Percentiles rank a stretch among this genome's conserved stretches.
phyloP scores from a whole-genome alignment of 2,797 vertebrate species.

The Sparidentex hasta region DNA sequence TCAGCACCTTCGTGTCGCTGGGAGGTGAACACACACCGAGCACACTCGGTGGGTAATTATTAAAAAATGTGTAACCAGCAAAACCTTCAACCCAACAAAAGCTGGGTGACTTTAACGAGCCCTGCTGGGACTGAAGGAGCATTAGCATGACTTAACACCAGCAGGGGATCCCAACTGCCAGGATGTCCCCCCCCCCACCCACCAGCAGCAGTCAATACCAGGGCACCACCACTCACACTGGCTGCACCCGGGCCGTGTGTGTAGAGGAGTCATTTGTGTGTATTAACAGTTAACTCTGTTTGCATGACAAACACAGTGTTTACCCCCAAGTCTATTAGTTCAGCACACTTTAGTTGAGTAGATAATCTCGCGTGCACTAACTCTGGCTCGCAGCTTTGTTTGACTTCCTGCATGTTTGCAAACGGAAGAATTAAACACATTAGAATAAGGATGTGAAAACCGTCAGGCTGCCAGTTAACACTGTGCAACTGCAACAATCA shows the following conservation, averaged over 20 bases:
- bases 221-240: not conserved
- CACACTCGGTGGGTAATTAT: slow-evolving; percentile 21
- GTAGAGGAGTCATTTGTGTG: slow-evolving; percentile 7
- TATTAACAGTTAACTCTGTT: slow-evolving; percentile 42
- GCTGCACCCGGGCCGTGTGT: slow-evolving; percentile 11
- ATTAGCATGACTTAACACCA: slow-evolving; percentile 55
- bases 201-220: slow-evolving; percentile 19
- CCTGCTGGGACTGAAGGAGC: slow-evolving; percentile 24
- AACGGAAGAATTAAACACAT: not conserved
- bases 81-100: slow-evolving; percentile 32
- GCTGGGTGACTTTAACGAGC: slow-evolving; percentile 17
- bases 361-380: slow-evolving; percentile 23
- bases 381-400: slow-evolving; percentile 1
- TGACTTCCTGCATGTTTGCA: slow-evolving; percentile 20
- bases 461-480: not conserved
- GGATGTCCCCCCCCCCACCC: slow-evolving; percentile 10
- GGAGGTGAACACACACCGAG: slow-evolving; percentile 17
- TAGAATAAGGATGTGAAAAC: not conserved
- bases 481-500: slow-evolving; percentile 1
- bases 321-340: slow-evolving; percentile 30
- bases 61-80: slow-evolving; percentile 12
- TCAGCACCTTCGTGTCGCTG: slow-evolving; percentile 8
- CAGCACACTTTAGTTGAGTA: slow-evolving; percentile 29
- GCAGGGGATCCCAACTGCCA: slow-evolving; percentile 26
- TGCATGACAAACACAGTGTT: slow-evolving; percentile 49